Base-by-base conservation (phyloP, 2,797 vertebrate genomes). In the Melanotaenia parkinsoni region DNA sequence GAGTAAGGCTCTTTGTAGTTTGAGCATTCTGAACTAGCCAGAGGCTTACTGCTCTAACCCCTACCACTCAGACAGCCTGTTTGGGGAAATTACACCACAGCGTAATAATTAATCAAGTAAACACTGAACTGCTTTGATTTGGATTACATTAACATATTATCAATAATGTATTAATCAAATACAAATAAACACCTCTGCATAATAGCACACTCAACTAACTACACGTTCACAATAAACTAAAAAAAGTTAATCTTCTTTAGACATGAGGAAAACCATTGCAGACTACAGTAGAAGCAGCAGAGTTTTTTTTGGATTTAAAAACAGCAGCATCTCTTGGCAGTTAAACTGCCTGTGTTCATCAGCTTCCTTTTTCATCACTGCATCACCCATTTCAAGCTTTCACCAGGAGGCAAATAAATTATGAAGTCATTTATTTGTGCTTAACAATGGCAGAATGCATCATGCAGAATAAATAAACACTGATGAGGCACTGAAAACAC, bases 21-120 rank as follows among this genome's bases (percentile, higher is more conserved):
- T 73, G 86, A 91, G 84, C 82, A 89, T 82, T 83, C 83, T 87
- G 84, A 92, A 89, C 78, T 90, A 92, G 91, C 93, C 91, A 90
- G 90, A 91, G 92, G 91, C 92, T 91, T 75, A 70, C 80, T 91
- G 83, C 84, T 89, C 86, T 89, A 92, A 93, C 89, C 90, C 86
- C 83, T 80, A 86, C 57, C 88, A 82, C 89, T 92, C 88, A 84
- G 51, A 87, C 74, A 88, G 70, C 77, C 84, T 90, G 88, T 90
- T 89, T 87, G 85, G 89, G 92, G 92, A 92, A 92, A 93, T 90
- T 89, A 89, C 85, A 88, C 75, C 73, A 81, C 77, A 69, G 87
- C 81, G 85, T 88, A 89, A 91, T 92, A 93, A 94, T 92, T 93
- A 92, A 93, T 91, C 91, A 92, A 91, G 89, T 89, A 91, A 93